Conservation (phyloP, 1,140 invertebrate species). For the Lepidurus arcticus region DNA sequence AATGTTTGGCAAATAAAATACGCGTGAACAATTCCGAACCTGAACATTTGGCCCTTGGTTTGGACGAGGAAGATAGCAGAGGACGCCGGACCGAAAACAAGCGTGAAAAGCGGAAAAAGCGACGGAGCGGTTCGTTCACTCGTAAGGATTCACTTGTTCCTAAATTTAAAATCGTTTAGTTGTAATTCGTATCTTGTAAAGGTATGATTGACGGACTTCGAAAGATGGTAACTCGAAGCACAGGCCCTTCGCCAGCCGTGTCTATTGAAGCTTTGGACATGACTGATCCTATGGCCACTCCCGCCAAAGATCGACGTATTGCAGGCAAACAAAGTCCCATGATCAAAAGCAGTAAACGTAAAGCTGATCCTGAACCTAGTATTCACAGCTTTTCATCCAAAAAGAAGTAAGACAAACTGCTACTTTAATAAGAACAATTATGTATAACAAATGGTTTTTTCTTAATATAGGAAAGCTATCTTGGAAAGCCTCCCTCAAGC, state of each 20-base stretch:
- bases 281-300: constrained; percentile 49
- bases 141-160: constrained; percentile 49
- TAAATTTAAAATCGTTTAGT: neutral
- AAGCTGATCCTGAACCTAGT: constrained; percentile 38
- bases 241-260: constrained; percentile 36
- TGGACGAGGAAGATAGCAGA: constrained; percentile 37
- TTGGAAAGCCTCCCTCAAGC: constrained; percentile 39
- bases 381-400: constrained; percentile 46
- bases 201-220: constrained; percentile 69
- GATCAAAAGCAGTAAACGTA: constrained; percentile 50
- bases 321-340: constrained; percentile 43
- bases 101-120: constrained; percentile 60
- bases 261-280: constrained; percentile 41
- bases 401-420: constrained; percentile 50
- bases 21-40: constrained; percentile 36
- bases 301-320: constrained; percentile 43
- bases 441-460: constrained; percentile 30
- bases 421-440: neutral
- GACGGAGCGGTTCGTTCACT: constrained; percentile 73
- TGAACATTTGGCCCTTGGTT: constrained; percentile 15
- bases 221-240: constrained; percentile 59
- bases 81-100: constrained; percentile 43
- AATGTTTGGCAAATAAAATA: constrained; percentile 47
- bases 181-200: constrained; percentile 43
- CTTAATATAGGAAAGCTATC: constrained; percentile 40